Base-by-base conservation (phyloP, 2,888 invertebrate species). In the Acrocyrtus sp. region DNA sequence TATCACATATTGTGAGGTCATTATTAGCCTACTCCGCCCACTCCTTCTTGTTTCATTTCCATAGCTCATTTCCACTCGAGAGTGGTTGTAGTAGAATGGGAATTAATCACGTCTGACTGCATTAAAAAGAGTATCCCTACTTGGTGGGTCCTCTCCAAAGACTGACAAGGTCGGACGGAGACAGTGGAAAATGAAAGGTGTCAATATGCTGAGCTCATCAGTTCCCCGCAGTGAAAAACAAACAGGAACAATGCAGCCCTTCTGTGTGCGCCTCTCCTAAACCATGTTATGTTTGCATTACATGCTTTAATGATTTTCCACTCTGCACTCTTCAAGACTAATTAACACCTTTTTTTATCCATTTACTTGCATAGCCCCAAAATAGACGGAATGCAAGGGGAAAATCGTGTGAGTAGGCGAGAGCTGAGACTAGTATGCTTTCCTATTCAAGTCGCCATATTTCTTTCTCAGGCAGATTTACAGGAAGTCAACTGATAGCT, bases 11-110 rank as follows among this genome's bases (percentile, higher is more conserved):
- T 53, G 63, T 63, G 63, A 63, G 54, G 63, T 41, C 63, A 63
- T 63, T 53, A 63, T 63, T 63, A 63, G 50, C 51, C 63, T 53
- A 54, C 63, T 63, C 63, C 63, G 45, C 63, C 63, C 63, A 63
- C 54, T 63, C 53, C 63, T n/a, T 63, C 63, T 45, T 63, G 53
- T 63, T 54, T 62, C 51, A 51, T 24, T 63, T 41, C 45, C 21
- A n/a, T 21, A 17, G 47, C 21, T 21, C 19, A 47, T 17, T 45
- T 10, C n/a, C 10, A 8, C 8, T 47, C 47, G 47, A 3, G 3
- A 41, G 15, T 3, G 17, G 41, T 41, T 34, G 34, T 34, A n/a
- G 17, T 17, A 41, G n/a, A 41, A 41, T 15, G 8, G 12, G 34
- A 34, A n/a, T n/a, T n/a, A n/a, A n/a, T n/a, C n/a, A n/a, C 17